Evolutionary conservation across 2,113 vertebrate species (phyloP).

Genomic region (Hippocampus guttulatus): DNA sequence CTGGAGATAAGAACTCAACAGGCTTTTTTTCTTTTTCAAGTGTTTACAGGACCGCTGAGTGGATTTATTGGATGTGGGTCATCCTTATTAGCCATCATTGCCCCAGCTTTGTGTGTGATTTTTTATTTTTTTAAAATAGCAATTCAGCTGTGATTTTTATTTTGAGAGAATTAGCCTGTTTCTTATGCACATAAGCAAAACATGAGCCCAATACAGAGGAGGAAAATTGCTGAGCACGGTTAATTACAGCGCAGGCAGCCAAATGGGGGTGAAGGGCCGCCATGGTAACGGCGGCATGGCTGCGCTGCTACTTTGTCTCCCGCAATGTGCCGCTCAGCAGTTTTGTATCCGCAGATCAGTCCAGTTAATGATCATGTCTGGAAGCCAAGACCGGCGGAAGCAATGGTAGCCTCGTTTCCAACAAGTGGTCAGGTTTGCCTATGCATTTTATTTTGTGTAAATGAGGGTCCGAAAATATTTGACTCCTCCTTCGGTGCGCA

Average conservation of each 20-base stretch:
- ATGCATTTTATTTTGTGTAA: neutral
- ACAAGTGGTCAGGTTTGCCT: neutral
- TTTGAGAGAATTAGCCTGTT: slow-evolving; percentile 31
- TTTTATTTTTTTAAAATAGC: slow-evolving; percentile 30
- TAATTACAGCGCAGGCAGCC: slow-evolving; percentile 39
- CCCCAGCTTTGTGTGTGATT: slow-evolving; percentile 27
- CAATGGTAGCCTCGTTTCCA: neutral
- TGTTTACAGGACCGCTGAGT: slow-evolving; percentile 56
- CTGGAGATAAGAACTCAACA: slow-evolving; percentile 52
- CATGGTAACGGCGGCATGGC: slow-evolving; percentile 21
- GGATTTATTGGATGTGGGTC: slow-evolving; percentile 49
- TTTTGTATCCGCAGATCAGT: slow-evolving; percentile 23
- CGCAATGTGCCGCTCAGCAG: slow-evolving; percentile 30
- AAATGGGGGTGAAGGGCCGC: slow-evolving; percentile 30
- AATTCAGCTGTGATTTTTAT: slow-evolving; percentile 41
- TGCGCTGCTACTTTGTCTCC: slow-evolving; percentile 30
- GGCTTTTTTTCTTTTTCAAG: slow-evolving; percentile 37
- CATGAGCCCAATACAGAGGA: slow-evolving; percentile 21
- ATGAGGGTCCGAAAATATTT: neutral
- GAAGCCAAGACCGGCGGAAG: neutral
- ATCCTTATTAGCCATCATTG: slow-evolving; percentile 50
- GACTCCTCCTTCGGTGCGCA: neutral
- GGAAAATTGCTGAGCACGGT: slow-evolving; percentile 40
- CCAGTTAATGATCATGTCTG: slow-evolving; percentile 38
- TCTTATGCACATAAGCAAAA: slow-evolving; percentile 16